Base-by-base conservation (phyloP, 2,113 vertebrate genomes). In the Osmerus mordax region DNA sequence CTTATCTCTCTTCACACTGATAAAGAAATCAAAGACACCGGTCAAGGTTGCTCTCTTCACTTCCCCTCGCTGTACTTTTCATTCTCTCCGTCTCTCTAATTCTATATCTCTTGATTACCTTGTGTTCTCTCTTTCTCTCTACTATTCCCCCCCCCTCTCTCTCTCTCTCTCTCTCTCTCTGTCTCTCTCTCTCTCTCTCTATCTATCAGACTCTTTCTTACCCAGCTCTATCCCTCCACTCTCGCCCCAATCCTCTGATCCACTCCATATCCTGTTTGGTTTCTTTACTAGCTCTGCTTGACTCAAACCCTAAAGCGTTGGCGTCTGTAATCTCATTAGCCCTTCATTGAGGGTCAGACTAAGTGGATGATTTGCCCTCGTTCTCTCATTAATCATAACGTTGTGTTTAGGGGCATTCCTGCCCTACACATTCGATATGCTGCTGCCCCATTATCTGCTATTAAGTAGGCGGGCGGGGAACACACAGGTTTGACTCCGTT, bases 381-480 rank as follows among this genome's bases (percentile, higher is more conserved):
- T 78, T 75, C 71, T 21, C 81, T 87, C 82, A 86, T 89, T 82
- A 83, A 87, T 87, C 78, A 83, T 63, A 36, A 55, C 64, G 62
- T 58, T 78, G 52, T 63, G 77, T 84, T 78, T 7, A 14, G 64
- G 83, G 73, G 80, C 80, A 76, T 78, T 78, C 59, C 69, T 76
- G 55, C 23, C 29, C 32, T 29, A 65, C 56, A 25, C 28, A 73
- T 82, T 83, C 80, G 74, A 73, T 77, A 69, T 80, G 77, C 70
- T 78, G 62, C 71, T 16, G 74, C 65, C 4, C 66, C 78, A 88
- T 90, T 89, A 85, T 89, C 81, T 74, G 81, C 73, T 76, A 89
- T 89, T 89, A 89, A 25, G 19, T 76, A 73, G 78, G 60, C 53
- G 47, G 52, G 68, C 65, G 25, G 65, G 36, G 70, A 85, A 83